Base-by-base conservation (phyloP, 1,140 invertebrate genomes). In the Maniola jurtina region DNA sequence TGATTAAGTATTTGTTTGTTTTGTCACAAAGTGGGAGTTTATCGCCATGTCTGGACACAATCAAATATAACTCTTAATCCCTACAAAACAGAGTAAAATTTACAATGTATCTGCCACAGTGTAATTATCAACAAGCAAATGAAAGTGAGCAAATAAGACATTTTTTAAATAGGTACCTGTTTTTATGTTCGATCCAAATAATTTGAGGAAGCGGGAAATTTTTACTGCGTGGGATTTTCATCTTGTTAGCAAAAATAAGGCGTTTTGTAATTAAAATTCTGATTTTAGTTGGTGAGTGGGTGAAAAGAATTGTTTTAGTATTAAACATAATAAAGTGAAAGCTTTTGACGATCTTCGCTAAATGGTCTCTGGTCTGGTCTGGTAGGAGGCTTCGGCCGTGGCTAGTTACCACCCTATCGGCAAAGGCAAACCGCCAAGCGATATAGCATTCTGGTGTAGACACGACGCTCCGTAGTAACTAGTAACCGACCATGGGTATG, bases 1-100 rank as follows among this genome's bases (percentile, higher is more conserved):
- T 80, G 79, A 79, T 81, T 81, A 80, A 79, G 78, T 77, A 61
- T 79, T 73, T 83, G 75, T 79, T 79, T 76, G 70, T 77, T 81
- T 77, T 76, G 72, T 78, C 65, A 73, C 74, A 76, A 73, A 78
- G 70, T 73, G 68, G 63, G 62, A 70, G 66, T 73, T 71, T 68
- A 68, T 71, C 70, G 65, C 63, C 50, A 52, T 61, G 40, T 45
- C 47, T 63, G n/a, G 2, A 1, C 8, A 15, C 16, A 36, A 52
- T 13, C 6, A 33, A 59, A 63, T 52, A 13, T 59, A 14, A 14
- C 25, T 52, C 55, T 42, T 64, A 42, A 50, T 0, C 0, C 3
- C 0, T 45, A 34, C 0, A 36, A 14, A 38, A 54, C 55, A 61
- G 11, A 59, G 34, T 60, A n/a, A 13, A 55, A 25, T 40, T 55